These are phyloP conservation scores for Microtus richardsoni DNA, from an alignment of 2,113 vertebrate species.

Conservation along the genomic window DNA sequence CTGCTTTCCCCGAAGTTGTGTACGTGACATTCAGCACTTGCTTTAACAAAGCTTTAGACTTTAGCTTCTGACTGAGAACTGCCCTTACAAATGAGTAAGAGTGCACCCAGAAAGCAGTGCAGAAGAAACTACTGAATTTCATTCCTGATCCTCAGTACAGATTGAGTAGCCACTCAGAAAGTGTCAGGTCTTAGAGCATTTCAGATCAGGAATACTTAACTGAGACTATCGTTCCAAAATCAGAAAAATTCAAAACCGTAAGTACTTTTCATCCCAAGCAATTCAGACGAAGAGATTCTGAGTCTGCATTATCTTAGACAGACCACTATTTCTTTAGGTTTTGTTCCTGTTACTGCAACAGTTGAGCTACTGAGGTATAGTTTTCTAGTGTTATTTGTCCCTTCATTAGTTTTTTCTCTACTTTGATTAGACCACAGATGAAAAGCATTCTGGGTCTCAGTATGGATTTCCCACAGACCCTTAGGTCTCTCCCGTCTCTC, in stretches of 20 bases:
- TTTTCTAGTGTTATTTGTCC: constrained; percentile 51
- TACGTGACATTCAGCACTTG: constrained; percentile 85
- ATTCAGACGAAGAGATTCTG: not conserved
- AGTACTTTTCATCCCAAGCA: not conserved
- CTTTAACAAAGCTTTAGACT: not conserved
- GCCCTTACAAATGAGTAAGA: not conserved
- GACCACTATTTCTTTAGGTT: not conserved
- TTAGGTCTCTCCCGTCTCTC: not conserved
- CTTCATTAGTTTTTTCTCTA: not conserved
- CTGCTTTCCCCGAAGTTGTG: constrained; percentile 85
- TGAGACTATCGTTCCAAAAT: not conserved
- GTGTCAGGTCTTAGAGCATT: not conserved
- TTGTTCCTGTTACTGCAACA: not conserved
- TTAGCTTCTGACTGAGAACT: constrained; percentile 26
- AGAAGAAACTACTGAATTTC: not conserved
- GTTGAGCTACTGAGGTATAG: not conserved
- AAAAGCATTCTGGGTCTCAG: not conserved
- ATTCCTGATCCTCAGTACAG: not conserved
- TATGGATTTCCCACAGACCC: not conserved
- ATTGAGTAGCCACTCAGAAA: not conserved
- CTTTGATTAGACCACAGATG: constrained; percentile 26
- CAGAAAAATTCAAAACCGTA: not conserved
- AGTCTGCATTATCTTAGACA: not conserved
- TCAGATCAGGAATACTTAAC: not conserved
- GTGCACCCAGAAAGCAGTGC: not conserved